These are phyloP conservation scores for Scyliorhinus canicula DNA, from an alignment of 2,797 vertebrate species.

Conservation along the genomic window DNA sequence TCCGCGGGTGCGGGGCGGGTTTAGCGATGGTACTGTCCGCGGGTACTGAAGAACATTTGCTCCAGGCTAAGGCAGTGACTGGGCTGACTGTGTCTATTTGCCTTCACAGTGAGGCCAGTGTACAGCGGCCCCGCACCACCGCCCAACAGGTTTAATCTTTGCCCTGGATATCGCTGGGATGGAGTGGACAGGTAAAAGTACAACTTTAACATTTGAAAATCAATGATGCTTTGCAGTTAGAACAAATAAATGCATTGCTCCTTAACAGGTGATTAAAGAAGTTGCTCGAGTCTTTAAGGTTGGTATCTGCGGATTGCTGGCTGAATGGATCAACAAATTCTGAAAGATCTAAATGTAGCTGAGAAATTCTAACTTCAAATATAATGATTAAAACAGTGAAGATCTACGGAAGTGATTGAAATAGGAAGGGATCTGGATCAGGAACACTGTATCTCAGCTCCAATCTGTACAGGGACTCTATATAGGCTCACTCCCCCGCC, in stretches of 20 bases:
- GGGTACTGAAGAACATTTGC: neutral
- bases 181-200: conserved; percentile 80
- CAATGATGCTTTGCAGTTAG: neutral
- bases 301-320: neutral
- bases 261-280: neutral
- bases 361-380: neutral
- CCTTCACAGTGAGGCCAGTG: conserved; percentile 66
- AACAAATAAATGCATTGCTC: neutral
- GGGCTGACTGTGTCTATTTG: neutral
- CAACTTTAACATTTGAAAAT: neutral
- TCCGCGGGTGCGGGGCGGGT: neutral
- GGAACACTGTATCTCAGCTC: no score
- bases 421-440: neutral
- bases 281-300: neutral
- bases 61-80: neutral
- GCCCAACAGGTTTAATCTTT: conserved; percentile 85
- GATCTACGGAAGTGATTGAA: neutral
- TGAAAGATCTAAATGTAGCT: neutral
- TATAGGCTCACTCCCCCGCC: no score
- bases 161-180: conserved; percentile 93
- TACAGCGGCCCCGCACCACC: conserved; percentile 84
- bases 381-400: neutral
- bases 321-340: neutral
- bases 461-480: no score
- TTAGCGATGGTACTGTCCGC: neutral